Conservation (phyloP, 2,797 vertebrate genomes). For the Sciurus carolinensis region DNA sequence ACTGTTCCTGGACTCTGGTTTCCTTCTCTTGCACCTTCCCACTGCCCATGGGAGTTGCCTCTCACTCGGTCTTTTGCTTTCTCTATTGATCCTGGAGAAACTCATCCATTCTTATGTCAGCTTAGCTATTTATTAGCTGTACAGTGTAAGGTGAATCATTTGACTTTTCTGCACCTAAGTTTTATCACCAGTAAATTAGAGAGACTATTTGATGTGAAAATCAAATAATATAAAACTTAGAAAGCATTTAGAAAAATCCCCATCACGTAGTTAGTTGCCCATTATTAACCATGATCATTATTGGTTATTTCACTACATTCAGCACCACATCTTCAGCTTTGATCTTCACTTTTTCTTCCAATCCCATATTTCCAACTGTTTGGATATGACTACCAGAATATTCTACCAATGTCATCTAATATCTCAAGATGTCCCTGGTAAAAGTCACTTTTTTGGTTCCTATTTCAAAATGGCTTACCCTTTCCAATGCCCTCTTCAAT, state of each 20-base stretch:
- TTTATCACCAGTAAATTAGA: conserved; percentile 21
- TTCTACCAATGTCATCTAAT: neutral
- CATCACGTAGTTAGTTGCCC: neutral
- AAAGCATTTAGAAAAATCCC: neutral
- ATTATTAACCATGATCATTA: neutral
- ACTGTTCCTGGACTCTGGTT: neutral
- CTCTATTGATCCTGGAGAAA: neutral
- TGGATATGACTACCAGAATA: neutral
- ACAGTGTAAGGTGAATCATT: neutral
- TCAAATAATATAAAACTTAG: neutral
- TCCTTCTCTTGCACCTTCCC: neutral
- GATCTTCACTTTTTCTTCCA: conserved; percentile 32
- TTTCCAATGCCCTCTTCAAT: neutral
- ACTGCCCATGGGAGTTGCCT: neutral
- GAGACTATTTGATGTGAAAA: conserved; percentile 22
- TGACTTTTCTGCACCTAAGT: neutral
- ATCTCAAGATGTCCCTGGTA: neutral
- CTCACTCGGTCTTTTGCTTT: neutral
- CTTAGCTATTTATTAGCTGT: neutral
- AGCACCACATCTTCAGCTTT: neutral
- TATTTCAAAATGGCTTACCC: neutral
- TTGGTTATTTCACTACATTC: neutral
- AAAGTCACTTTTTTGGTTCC: neutral
- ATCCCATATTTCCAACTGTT: neutral
- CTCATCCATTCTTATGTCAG: neutral